phyloP scores from a whole-genome alignment of 2,888 invertebrate genomes.

The Coleophora flavipennella region DNA sequence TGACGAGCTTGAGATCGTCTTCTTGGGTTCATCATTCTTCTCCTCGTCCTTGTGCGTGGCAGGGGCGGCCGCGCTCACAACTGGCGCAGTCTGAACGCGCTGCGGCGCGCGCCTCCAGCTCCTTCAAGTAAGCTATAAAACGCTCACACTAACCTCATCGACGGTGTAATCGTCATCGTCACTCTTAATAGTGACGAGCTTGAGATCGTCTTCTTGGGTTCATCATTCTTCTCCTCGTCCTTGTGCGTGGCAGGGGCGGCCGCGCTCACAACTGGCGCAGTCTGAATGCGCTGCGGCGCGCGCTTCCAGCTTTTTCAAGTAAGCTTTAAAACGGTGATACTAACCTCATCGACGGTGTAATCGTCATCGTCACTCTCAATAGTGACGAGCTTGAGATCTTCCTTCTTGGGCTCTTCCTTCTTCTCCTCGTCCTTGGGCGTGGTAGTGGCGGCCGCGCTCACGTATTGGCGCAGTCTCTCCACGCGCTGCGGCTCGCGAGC shows the following conservation, averaged over 20 bases:
- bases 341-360: constrained; percentile 88
- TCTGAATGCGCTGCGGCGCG: constrained; percentile 79
- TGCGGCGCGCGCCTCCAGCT: constrained; percentile 81
- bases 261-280: constrained; percentile 80
- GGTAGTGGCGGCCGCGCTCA: constrained; percentile 65
- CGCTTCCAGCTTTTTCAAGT: constrained; percentile 85
- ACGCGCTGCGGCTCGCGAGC: constrained; percentile 83
- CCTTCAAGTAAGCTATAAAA: constrained; percentile 85
- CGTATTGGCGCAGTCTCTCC: constrained; percentile 82
- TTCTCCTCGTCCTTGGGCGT: constrained; percentile 6
- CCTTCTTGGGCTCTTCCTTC: background rate
- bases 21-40: constrained; percentile 3
- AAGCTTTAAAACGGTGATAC: constrained; percentile 86
- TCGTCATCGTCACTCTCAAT: constrained; percentile 82
- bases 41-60: constrained; percentile 3
- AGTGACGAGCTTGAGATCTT: constrained; percentile 18
- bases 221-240: constrained; percentile 5
- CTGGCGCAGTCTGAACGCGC: constrained; percentile 80
- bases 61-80: constrained; percentile 75
- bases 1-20: no score
- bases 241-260: constrained; percentile 23
- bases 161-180: constrained; percentile 86
- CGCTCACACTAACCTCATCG: constrained; percentile 80
- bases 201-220: constrained; percentile 41
- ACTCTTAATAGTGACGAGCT: constrained; percentile 58